These are phyloP conservation scores for Xenopus borealis DNA, from an alignment of 2,113 vertebrate species.

Conservation along the genomic window DNA sequence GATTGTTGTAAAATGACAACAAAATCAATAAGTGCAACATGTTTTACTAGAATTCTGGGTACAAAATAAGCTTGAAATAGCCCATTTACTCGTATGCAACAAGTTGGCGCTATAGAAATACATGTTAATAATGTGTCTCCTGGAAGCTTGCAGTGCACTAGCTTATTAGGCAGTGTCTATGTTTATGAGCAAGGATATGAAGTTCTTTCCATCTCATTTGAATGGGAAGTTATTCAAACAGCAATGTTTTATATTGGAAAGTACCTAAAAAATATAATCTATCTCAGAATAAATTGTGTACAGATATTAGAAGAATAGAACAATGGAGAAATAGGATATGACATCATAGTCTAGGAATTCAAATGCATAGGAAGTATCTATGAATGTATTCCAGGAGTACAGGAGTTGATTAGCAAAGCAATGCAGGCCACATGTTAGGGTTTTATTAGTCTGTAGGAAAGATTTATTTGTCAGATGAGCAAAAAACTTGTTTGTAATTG, in stretches of 20 bases:
- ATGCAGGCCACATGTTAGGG: constrained; percentile 7
- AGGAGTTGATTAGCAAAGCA: constrained; percentile 15
- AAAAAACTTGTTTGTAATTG: background rate
- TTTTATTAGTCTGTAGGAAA: background rate
- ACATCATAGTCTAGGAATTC: constrained; percentile 4
- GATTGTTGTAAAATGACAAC: too few relatives aligned
- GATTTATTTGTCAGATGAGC: background rate
- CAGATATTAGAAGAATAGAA: constrained; percentile 10
- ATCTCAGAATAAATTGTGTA: constrained; percentile 25
- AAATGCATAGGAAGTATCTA: constrained; percentile 20
- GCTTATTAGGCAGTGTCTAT: too few relatives aligned
- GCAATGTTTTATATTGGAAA: background rate
- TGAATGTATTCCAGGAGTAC: background rate
- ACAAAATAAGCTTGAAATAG: too few relatives aligned
- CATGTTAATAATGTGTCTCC: too few relatives aligned
- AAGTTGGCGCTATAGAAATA: too few relatives aligned
- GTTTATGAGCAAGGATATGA: background rate
- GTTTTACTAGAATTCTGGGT: too few relatives aligned
- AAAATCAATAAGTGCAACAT: too few relatives aligned
- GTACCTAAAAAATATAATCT: constrained; percentile 18
- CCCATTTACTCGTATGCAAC: too few relatives aligned
- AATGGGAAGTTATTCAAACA: background rate
- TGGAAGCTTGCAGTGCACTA: too few relatives aligned
- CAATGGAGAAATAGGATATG: background rate
- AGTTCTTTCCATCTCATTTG: too few relatives aligned